A percentile compares a stretch with the other conserved stretches of the same genome.
Conservation (phyloP, 2,888 invertebrate species). For the Heteromyza rotundicornis region DNA sequence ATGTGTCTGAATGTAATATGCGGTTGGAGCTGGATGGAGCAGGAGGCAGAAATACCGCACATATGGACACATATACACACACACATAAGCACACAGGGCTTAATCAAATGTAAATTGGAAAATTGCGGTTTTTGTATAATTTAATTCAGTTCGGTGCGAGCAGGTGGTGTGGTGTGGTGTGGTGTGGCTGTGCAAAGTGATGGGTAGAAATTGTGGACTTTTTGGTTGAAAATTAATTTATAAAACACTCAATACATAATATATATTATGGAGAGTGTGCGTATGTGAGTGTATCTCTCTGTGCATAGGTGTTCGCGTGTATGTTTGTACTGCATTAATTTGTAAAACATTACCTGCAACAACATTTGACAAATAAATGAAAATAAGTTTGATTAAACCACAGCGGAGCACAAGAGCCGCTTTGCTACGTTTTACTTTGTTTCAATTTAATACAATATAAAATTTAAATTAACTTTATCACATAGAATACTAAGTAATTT, state of each 20-base stretch:
- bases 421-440: no score
- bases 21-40: no score
- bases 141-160: conserved; percentile 23
- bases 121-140: conserved; percentile 42
- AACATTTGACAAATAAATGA: not conserved
- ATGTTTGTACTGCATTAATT: conserved; percentile 23
- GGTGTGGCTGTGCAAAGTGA: no score
- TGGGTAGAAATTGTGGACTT: no score
- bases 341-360: conserved; percentile 6
- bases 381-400: conserved; percentile 1
- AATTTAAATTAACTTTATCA: no score
- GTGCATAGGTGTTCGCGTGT: not conserved
- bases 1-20: no score
- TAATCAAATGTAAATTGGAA: conserved; percentile 40
- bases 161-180: not conserved
- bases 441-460: no score
- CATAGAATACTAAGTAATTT: no score
- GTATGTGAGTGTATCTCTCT: not conserved
- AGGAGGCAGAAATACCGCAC: not conserved
- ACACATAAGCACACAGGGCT: conserved; percentile 22
- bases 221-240: not conserved
- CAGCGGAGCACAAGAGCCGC: no score
- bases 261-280: no score
- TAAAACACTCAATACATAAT: conserved; percentile 1
- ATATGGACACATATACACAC: not conserved